Percentiles rank a stretch among this genome's conserved stretches.
Evolutionary conservation across 2,113 vertebrate genomes (phyloP).

Genomic region (Ardeotis arabs): DNA sequence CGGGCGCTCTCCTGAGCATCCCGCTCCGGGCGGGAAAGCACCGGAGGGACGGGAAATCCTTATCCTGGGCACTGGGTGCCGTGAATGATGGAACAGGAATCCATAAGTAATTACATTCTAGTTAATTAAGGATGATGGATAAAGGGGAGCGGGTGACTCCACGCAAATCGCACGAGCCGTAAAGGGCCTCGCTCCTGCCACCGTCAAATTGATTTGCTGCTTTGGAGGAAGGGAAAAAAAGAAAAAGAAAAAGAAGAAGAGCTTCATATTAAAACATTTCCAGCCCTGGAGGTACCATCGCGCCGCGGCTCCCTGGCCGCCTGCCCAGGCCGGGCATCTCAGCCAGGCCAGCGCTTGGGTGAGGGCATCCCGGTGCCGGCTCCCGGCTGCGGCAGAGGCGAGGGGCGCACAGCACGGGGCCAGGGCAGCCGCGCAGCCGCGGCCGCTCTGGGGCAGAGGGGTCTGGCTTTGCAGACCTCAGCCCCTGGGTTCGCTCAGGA

Average conservation of each 20-base stretch:
- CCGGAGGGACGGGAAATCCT: background rate
- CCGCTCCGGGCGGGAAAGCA: background rate
- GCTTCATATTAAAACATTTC: accelerated
- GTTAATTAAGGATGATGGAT: constrained; percentile 78
- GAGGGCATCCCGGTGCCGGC: accelerated
- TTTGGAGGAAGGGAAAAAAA: background rate
- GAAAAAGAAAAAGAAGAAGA: background rate
- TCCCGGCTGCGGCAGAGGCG: accelerated
- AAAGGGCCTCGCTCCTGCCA: constrained; percentile 39
- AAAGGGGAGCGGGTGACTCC: constrained; percentile 18
- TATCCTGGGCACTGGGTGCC: background rate
- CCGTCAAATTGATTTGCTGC: constrained; percentile 47
- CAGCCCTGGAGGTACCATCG: background rate
- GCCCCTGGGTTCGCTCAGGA: background rate
- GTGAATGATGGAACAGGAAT: constrained; percentile 61
- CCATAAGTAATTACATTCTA: constrained; percentile 73
- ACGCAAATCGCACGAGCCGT: background rate
- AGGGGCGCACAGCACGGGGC: accelerated
- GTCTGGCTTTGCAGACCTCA: background rate
- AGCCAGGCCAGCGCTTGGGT: background rate
- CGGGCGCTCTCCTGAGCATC: background rate
- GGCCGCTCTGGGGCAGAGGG: background rate
- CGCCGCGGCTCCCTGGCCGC: accelerated
- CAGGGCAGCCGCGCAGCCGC: background rate
- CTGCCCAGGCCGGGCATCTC: accelerated